These are phyloP conservation scores for Aphaenogaster rudis DNA, from an alignment of 1,140 invertebrate species.

Conservation along the genomic window DNA sequence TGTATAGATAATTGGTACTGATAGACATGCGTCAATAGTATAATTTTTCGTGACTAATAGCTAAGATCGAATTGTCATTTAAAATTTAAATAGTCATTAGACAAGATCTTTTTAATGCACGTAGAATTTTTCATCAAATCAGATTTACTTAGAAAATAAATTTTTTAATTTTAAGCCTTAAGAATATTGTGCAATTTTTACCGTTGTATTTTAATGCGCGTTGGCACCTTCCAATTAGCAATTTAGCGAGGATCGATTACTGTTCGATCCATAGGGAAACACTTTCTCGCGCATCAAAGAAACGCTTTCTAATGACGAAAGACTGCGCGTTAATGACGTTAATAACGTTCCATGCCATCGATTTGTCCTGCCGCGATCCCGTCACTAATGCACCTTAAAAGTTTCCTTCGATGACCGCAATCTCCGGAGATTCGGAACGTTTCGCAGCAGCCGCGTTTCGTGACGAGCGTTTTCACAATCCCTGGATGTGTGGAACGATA, in stretches of 20 bases:
- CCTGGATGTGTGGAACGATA: slow-evolving; percentile 10
- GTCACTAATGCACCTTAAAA: slow-evolving; percentile 48
- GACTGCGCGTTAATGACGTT: slow-evolving; percentile 25
- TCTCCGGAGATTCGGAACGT: slow-evolving; percentile 46
- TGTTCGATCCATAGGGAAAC: slow-evolving; percentile 29
- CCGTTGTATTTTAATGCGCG: background rate
- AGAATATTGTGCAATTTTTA: background rate
- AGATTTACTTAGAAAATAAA: background rate
- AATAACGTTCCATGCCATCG: slow-evolving; percentile 18
- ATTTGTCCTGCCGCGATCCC: slow-evolving; percentile 46
- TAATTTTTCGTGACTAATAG: slow-evolving; percentile 27
- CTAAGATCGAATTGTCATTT: background rate
- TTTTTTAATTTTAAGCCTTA: background rate
- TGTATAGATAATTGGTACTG: background rate
- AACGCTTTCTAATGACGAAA: slow-evolving; percentile 74
- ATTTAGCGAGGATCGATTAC: slow-evolving; percentile 38
- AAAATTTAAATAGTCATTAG: slow-evolving; percentile 19
- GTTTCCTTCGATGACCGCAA: slow-evolving; percentile 44
- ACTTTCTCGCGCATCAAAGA: slow-evolving; percentile 54
- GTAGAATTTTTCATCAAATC: background rate
- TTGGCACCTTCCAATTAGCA: background rate
- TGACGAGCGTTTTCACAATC: slow-evolving; percentile 57
- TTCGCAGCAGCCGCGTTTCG: slow-evolving; percentile 9
- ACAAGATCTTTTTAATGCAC: background rate
- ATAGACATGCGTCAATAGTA: background rate